A percentile compares a stretch with the other conserved stretches of the same genome.
These are phyloP conservation scores for Leucania comma DNA, from an alignment of 2,888 invertebrate genomes.

Conservation along the genomic window DNA sequence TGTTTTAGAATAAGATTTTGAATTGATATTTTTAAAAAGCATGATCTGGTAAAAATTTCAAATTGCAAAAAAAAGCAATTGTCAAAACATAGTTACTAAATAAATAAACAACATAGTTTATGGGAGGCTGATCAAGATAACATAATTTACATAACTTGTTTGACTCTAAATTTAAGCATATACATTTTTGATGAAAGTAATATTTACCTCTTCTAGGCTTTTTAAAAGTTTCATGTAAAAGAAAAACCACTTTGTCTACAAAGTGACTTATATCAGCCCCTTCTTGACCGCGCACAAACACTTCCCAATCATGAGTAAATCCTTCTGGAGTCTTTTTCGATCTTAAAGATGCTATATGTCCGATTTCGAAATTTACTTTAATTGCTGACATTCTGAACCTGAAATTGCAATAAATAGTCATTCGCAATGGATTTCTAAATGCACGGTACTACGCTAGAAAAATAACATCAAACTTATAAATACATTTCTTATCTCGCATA, in stretches of 20 bases:
- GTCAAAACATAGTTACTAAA: conserved; percentile 25
- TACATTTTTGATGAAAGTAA: background rate
- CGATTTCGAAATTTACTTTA: conserved; percentile 96
- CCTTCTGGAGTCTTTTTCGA: conserved; percentile 96
- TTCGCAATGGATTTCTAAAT: conserved; percentile 57
- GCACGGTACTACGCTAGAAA: conserved; percentile 63
- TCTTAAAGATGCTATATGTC: conserved; percentile 96
- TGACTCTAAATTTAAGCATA: conserved; percentile 21
- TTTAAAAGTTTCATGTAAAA: conserved; percentile 97
- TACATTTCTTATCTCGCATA: conserved; percentile 47
- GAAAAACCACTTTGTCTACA: conserved; percentile 97
- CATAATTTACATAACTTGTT: conserved; percentile 43
- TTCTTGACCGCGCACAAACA: conserved; percentile 97
- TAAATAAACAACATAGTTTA: conserved; percentile 54
- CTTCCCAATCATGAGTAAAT: conserved; percentile 99
- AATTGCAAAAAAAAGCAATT: conserved; percentile 9
- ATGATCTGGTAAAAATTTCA: background rate
- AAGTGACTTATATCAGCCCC: conserved; percentile 97
- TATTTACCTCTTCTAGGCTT: conserved; percentile 96
- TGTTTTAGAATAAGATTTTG: no score
- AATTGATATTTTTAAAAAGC: background rate
- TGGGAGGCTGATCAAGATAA: conserved; percentile 37
- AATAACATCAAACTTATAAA: conserved; percentile 59
- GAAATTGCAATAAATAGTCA: conserved; percentile 60
- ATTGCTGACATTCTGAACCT: conserved; percentile 83